Conservation (phyloP, 2,888 invertebrate genomes). For the Pelosia muscerda region DNA sequence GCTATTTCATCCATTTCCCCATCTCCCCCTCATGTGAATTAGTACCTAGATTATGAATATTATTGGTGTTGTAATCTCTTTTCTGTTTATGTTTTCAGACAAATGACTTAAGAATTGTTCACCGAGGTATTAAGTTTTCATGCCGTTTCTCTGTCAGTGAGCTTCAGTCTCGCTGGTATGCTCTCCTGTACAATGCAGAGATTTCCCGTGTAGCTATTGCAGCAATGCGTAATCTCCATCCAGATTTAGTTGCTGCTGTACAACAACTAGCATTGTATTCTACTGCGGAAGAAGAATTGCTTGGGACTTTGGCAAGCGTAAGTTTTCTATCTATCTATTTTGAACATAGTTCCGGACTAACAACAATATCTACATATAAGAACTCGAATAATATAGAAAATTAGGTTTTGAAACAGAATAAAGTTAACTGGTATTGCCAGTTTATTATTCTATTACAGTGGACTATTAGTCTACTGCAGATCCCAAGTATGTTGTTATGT, state of each 20-base stretch:
- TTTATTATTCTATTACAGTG: too few relatives aligned
- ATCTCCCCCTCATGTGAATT: too few relatives aligned
- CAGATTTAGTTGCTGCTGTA: constrained; percentile 94
- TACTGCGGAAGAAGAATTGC: constrained; percentile 94
- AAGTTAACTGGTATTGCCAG: too few relatives aligned
- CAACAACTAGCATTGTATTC: constrained; percentile 96
- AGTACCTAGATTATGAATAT: not conserved
- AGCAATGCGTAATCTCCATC: constrained; percentile 97
- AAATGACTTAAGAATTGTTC: constrained; percentile 93
- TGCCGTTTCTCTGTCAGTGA: constrained; percentile 97
- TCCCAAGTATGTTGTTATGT: not conserved
- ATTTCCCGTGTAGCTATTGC: constrained; percentile 96
- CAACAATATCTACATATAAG: too few relatives aligned
- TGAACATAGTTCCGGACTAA: too few relatives aligned
- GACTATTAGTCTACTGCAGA: too few relatives aligned
- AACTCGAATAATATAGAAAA: too few relatives aligned
- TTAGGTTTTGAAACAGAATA: too few relatives aligned
- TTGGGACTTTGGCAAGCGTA: constrained; percentile 92
- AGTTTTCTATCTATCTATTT: too few relatives aligned
- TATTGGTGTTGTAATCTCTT: not conserved
- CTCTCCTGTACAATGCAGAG: constrained; percentile 97
- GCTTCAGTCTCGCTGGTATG: constrained; percentile 98
- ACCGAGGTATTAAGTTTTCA: constrained; percentile 97
- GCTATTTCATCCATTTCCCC: too few relatives aligned
- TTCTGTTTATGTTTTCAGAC: constrained; percentile 78